phyloP scores from a whole-genome alignment of 2,888 invertebrate genomes.

The Bembecia ichneumoniformis region DNA sequence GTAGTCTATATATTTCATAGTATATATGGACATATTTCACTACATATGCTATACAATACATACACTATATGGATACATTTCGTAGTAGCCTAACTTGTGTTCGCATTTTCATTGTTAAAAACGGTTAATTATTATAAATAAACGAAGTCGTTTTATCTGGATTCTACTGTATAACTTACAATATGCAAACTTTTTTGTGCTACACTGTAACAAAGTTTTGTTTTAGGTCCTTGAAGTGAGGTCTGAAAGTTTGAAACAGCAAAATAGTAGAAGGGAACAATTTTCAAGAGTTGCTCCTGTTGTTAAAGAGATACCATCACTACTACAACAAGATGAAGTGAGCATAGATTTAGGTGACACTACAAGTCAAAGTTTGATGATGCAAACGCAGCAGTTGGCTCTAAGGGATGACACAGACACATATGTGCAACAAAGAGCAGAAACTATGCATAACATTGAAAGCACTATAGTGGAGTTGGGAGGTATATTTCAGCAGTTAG shows the following conservation, averaged over 20 bases:
- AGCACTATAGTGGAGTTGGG: constrained; percentile 98
- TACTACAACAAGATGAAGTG: constrained; percentile 79
- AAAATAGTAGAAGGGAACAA: constrained; percentile 93
- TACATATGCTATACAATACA: no score
- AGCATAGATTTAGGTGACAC: constrained; percentile 87
- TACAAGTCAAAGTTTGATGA: constrained; percentile 30
- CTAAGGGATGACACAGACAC: constrained; percentile 89
- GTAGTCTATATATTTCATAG: no score
- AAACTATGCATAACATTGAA: constrained; percentile 99
- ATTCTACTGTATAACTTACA: background rate
- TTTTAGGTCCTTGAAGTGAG: constrained; percentile 90
- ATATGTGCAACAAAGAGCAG: constrained; percentile 93
- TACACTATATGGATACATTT: no score
- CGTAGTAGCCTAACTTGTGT: no score
- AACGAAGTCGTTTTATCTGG: no score
- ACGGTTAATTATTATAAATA: no score
- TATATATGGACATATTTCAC: no score
- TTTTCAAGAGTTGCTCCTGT: constrained; percentile 72
- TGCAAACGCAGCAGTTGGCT: constrained; percentile 77
- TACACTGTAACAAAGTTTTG: constrained; percentile 2
- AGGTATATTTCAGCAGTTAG: constrained; percentile 96
- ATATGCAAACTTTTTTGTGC: background rate
- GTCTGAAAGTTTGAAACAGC: constrained; percentile 97
- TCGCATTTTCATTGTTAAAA: no score
- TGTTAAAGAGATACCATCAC: constrained; percentile 54